Conservation (phyloP, 2,797 vertebrate species). For the Liasis olivaceus region DNA sequence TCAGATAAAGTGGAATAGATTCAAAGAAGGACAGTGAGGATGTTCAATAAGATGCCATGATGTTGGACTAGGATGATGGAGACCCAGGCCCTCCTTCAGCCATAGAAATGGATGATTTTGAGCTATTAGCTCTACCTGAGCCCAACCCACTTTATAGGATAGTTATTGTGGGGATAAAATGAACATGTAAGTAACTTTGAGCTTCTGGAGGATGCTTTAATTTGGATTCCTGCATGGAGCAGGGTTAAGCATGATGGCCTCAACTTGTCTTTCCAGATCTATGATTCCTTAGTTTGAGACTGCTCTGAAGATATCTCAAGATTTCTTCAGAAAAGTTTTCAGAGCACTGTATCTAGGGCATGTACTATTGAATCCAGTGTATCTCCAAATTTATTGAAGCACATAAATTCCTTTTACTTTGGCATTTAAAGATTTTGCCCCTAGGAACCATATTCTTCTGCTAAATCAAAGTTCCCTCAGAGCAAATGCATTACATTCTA, state of each 20-base stretch:
- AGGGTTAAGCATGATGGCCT: background rate
- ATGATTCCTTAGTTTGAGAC: background rate
- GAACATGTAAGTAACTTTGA: background rate
- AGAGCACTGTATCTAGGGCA: background rate
- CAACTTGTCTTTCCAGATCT: background rate
- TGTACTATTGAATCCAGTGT: constrained; percentile 5
- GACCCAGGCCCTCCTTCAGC: background rate
- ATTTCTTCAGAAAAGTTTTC: constrained; percentile 15
- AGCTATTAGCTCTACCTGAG: background rate
- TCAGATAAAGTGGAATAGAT: background rate
- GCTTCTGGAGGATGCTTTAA: background rate
- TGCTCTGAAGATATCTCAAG: constrained; percentile 9
- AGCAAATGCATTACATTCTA: constrained; percentile 32
- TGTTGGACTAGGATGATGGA: background rate
- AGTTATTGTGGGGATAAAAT: background rate
- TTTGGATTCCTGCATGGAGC: background rate
- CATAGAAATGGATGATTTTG: background rate
- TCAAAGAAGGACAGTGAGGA: background rate
- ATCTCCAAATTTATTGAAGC: constrained; percentile 17
- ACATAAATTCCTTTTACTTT: constrained; percentile 21
- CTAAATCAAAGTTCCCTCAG: constrained; percentile 28
- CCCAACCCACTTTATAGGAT: background rate
- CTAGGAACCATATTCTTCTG: constrained; percentile 9
- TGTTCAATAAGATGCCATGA: background rate
- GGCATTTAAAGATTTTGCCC: background rate